A percentile compares a stretch with the other conserved stretches of the same genome.
These are phyloP conservation scores for Philopotamus ludificatus DNA, from an alignment of 1,140 invertebrate genomes.

Conservation along the genomic window DNA sequence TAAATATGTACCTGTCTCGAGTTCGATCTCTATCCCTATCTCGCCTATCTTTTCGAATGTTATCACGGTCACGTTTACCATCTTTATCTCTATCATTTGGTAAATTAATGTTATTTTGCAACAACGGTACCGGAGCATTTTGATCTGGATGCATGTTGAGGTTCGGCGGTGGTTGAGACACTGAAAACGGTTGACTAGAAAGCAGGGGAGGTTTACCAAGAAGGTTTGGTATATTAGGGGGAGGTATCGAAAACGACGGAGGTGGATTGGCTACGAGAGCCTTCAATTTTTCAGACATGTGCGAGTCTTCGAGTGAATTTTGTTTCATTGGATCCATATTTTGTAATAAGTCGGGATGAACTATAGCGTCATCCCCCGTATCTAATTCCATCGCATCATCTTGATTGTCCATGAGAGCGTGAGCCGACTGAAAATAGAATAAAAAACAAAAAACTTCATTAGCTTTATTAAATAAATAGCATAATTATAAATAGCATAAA, in stretches of 20 bases:
- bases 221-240: conserved; percentile 18
- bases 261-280: conserved; percentile 52
- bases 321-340: conserved; percentile 29
- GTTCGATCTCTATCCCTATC: conserved; percentile 27
- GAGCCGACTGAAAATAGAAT: conserved; percentile 27
- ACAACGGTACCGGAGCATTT: too few relatives aligned
- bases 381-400: conserved; percentile 53
- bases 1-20: conserved; percentile 18
- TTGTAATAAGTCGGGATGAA: conserved; percentile 19
- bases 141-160: conserved; percentile 30
- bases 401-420: conserved; percentile 31
- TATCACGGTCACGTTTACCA: conserved; percentile 44
- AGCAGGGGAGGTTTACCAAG: conserved; percentile 18
- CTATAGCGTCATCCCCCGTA: conserved; percentile 44
- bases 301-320: conserved; percentile 43
- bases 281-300: conserved; percentile 45
- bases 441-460: conserved; percentile 3
- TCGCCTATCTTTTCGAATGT: conserved; percentile 32
- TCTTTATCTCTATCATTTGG: conserved; percentile 23
- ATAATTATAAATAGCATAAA: background rate
- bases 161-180: conserved; percentile 43
- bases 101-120: conserved; percentile 4
- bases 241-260: conserved; percentile 49
- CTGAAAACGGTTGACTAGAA: conserved; percentile 41
- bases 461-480: conserved; percentile 14